These are phyloP conservation scores for Ennomos fuscantarius DNA, from an alignment of 2,888 invertebrate species.

Conservation along the genomic window DNA sequence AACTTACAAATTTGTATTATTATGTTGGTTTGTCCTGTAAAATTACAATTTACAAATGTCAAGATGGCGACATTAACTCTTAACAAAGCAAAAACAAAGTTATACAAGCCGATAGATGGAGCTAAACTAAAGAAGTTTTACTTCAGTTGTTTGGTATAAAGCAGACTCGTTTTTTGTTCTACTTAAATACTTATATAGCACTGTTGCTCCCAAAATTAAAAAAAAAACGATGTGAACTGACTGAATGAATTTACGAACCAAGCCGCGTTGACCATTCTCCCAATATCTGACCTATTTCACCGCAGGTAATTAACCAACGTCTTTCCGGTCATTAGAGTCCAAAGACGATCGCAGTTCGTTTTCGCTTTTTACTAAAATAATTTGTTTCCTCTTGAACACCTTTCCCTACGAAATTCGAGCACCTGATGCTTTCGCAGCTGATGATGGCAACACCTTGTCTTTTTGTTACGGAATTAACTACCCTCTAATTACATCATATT, in stretches of 20 bases:
- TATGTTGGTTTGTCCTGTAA: too few relatives aligned
- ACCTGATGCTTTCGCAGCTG: slow-evolving; percentile 46
- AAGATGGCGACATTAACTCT: too few relatives aligned
- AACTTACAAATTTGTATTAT: too few relatives aligned
- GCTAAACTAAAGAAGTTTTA: too few relatives aligned
- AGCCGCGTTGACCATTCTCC: slow-evolving; percentile 1
- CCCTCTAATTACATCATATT: slow-evolving; percentile 21
- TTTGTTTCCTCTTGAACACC: slow-evolving; percentile 44
- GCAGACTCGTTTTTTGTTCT: too few relatives aligned
- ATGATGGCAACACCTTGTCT: slow-evolving; percentile 44
- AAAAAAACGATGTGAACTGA: too few relatives aligned
- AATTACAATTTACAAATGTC: too few relatives aligned
- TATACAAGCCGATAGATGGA: too few relatives aligned
- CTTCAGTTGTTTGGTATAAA: too few relatives aligned
- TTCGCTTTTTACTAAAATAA: slow-evolving; percentile 39
- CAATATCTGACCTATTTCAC: slow-evolving; percentile 17
- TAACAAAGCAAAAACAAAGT: too few relatives aligned
- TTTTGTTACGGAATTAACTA: slow-evolving; percentile 39
- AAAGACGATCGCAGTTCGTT: slow-evolving; percentile 29
- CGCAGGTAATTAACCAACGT: slow-evolving; percentile 18
- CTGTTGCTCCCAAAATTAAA: too few relatives aligned
- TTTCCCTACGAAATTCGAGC: slow-evolving; percentile 44
- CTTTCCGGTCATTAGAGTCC: slow-evolving; percentile 27
- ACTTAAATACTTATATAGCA: too few relatives aligned
- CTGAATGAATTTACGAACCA: background rate